Conservation (phyloP, 2,113 vertebrate species). For the Colistium nudipinnis region DNA sequence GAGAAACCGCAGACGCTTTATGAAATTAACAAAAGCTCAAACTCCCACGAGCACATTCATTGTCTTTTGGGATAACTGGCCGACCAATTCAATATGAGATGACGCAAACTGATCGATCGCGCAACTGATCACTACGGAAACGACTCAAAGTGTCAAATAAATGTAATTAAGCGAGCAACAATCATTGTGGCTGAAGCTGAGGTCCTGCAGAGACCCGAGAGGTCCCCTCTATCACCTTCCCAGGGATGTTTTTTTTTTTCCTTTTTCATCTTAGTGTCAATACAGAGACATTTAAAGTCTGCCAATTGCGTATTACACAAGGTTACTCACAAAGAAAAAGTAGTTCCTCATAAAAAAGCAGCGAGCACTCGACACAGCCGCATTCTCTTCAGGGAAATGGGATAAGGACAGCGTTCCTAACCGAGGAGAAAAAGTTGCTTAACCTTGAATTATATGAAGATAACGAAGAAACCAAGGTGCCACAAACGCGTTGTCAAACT, state of each 20-base stretch:
- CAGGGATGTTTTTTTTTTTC: too few species aligned
- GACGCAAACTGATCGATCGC: not conserved
- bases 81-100: not conserved
- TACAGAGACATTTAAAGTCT: too few species aligned
- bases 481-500: not conserved
- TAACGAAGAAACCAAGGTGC: not conserved
- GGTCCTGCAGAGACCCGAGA: not conserved
- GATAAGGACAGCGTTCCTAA: too few species aligned
- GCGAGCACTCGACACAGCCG: too few species aligned
- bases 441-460: not conserved
- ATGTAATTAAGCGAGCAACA: not conserved
- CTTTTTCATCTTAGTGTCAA: too few species aligned
- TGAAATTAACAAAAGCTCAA: slow-evolving; percentile 59
- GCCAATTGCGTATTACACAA: too few species aligned
- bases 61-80: not conserved
- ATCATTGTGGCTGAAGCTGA: not conserved
- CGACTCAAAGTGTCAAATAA: too few species aligned
- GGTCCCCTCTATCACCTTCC: not conserved
- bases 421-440: too few species aligned
- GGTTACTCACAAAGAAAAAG: too few species aligned
- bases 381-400: too few species aligned
- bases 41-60: slow-evolving; percentile 7
- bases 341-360: too few species aligned
- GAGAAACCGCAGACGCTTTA: slow-evolving; percentile 60
- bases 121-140: too few species aligned